Evolutionary conservation across 2,113 vertebrate species (phyloP), one percentile per base, ranked within the genome.

Genomic region (Thalassarche chlororhynchos): DNA sequence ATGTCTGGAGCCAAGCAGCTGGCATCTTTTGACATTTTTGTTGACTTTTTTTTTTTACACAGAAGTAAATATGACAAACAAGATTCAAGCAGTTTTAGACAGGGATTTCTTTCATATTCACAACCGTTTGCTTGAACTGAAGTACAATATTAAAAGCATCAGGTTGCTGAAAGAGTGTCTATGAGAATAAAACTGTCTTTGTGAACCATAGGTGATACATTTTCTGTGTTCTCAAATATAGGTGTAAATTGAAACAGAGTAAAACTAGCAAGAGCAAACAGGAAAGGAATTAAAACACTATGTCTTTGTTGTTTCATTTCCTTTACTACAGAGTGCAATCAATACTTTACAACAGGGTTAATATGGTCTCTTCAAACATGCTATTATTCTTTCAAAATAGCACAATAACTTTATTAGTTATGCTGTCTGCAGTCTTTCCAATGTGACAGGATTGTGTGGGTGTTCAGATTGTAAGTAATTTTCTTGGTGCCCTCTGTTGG

Each of bases 371-470:
- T 98, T 98, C 97, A 98, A 98, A 98, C 98, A 98, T 97, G 91
- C 93, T 98, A 98, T 99, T 98, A 98, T 98, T 98, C 97, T 98
- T 97, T 98, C 97, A 98, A 96, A 98, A 97, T 95, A 98, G 93
- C 97, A 98, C 98, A 98, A 98, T 98, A 98, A 97, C 97, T 98
- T 98, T 98, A 98, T 99, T 98, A 98, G 98, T 98, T 98, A 98
- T 98, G 95, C 97, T 98, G 97, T 96, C 97, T 98, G 95, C 91
- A 96, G 32, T 91, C 96, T 97, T 96, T 97, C 97, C 96, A 96
- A 93, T 93, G 89, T 97, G 98, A 98, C 97, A 97, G 95, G 95
- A 94, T 57, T 96, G 85, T 83, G 98, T 96, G 98, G 98, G 97
- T 96, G 96, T 97, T 95, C 96, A 94, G 91, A 95, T 97, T 95